Evolutionary conservation across 2,888 invertebrate species (phyloP).

Genomic region (Macrophya alboannulata): DNA sequence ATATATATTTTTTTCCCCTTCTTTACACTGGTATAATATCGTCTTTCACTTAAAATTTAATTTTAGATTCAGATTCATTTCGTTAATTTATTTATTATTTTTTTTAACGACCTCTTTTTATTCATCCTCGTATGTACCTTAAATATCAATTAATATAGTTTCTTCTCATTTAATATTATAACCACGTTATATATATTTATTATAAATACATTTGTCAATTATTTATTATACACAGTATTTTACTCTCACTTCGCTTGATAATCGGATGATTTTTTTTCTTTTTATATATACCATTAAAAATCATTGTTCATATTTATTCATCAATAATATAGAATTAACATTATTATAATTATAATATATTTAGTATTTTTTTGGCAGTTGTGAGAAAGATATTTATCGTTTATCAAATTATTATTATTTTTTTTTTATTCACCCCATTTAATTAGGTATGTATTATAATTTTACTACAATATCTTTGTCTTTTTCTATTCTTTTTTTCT

Average conservation of each 20-base stretch:
- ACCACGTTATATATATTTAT: neutral
- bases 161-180: slow-evolving; percentile 9
- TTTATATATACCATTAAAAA: neutral
- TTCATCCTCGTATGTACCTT: neutral
- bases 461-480: neutral
- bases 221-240: slow-evolving; percentile 7
- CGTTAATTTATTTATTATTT: neutral
- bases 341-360: neutral
- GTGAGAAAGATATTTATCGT: slow-evolving; percentile 34
- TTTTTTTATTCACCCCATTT: neutral
- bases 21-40: slow-evolving; percentile 2
- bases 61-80: slow-evolving; percentile 33
- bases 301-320: neutral
- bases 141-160: neutral
- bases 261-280: neutral
- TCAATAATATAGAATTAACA: neutral
- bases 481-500: neutral
- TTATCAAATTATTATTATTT: neutral
- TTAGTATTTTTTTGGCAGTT: slow-evolving; percentile 41
- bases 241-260: slow-evolving; percentile 11
- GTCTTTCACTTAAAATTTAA: slow-evolving; percentile 35
- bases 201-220: slow-evolving; percentile 34
- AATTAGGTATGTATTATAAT: neutral
- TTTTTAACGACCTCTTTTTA: neutral
- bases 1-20: neutral